Evolutionary conservation across 1,140 invertebrate species (phyloP).

Genomic region (Leucophenga varia): DNA sequence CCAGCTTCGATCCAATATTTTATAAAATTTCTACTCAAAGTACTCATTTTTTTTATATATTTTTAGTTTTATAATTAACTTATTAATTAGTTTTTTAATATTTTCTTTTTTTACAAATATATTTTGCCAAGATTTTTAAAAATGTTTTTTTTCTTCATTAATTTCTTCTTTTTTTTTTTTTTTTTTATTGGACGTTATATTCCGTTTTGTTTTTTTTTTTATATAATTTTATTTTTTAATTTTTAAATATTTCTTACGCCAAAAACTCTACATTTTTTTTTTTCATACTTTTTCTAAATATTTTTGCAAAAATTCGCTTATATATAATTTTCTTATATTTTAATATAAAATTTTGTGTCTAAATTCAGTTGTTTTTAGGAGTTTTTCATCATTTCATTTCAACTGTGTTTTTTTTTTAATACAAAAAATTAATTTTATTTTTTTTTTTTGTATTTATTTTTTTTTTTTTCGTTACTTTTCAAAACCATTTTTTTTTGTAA

Average conservation of each 20-base stretch:
- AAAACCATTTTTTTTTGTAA: conserved; percentile 5
- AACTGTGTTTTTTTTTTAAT: too few species aligned
- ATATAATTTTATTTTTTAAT: conserved; percentile 27
- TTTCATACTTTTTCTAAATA: too few species aligned
- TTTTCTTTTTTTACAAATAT: too few species aligned
- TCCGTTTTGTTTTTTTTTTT: conserved; percentile 4
- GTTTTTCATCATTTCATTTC: too few species aligned
- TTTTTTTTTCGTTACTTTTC: not conserved
- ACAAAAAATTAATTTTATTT: conserved; percentile 10
- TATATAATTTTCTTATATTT: conserved; percentile 29
- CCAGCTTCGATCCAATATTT: too few species aligned
- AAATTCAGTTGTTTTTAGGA: conserved; percentile 55
- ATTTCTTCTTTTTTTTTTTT: conserved; percentile 6
- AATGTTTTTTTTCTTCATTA: not conserved
- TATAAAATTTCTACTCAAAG: not conserved
- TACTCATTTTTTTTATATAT: conserved; percentile 14
- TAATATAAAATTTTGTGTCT: conserved; percentile 51
- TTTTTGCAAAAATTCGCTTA: conserved; percentile 32
- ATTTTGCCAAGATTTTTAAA: not conserved
- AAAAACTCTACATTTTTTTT: conserved; percentile 30
- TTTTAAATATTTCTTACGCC: conserved; percentile 14
- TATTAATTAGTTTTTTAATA: too few species aligned
- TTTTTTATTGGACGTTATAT: conserved; percentile 2
- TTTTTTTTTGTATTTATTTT: conserved; percentile 12
- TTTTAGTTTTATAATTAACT: conserved; percentile 45